Conservation (phyloP, 2,113 vertebrate genomes). For the Corydoras sp. region DNA sequence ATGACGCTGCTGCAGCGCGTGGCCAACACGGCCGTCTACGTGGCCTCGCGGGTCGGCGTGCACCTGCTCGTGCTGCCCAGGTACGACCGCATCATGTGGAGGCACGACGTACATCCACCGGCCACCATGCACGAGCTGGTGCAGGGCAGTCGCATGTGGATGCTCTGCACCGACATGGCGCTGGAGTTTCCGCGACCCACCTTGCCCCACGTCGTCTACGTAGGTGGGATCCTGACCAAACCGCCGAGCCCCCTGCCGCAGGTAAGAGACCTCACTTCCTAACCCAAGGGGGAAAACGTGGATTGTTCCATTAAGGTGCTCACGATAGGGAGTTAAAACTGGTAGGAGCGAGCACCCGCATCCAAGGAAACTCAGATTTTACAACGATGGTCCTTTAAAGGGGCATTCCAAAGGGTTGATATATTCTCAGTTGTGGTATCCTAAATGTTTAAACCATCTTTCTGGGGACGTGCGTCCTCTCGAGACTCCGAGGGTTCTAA, state of each 20-base stretch:
- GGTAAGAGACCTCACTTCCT: conserved; percentile 66
- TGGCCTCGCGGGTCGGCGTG: conserved; percentile 88
- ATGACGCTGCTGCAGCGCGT: conserved; percentile 88
- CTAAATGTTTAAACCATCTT: no score
- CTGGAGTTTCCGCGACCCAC: conserved; percentile 96
- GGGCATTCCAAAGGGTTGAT: no score
- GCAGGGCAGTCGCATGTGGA: conserved; percentile 90
- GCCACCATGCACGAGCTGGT: conserved; percentile 89
- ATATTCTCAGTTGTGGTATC: no score
- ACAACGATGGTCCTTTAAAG: no score
- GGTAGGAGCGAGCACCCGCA: no score
- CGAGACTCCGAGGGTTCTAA: no score
- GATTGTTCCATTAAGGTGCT: neutral
- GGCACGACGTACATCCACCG: conserved; percentile 75
- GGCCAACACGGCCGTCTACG: conserved; percentile 83
- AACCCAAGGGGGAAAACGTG: no score
- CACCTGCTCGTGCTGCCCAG: conserved; percentile 89
- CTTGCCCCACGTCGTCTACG: conserved; percentile 93
- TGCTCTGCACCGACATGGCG: conserved; percentile 94
- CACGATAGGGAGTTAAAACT: neutral
- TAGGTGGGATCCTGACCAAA: conserved; percentile 94
- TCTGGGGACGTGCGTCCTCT: no score
- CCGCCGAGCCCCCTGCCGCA: conserved; percentile 84
- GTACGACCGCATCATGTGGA: conserved; percentile 93
- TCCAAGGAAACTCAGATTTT: no score